Evolutionary conservation across 2,888 invertebrate species (phyloP).

Genomic region (Cepaea hortensis): DNA sequence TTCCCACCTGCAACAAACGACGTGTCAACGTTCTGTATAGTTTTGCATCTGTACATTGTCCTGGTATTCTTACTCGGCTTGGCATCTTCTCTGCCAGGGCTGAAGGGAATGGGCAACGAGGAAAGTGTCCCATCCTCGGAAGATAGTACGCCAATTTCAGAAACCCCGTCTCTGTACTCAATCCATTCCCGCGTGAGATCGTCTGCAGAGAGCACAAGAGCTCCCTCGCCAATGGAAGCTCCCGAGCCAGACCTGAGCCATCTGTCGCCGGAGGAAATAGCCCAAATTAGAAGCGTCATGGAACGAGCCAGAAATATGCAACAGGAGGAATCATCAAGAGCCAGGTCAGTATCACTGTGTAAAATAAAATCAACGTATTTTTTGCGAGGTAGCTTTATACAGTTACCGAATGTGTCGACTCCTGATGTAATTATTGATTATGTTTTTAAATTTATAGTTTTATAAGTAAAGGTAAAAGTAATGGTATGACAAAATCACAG

Average conservation of each 20-base stretch:
- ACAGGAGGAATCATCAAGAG: conserved; percentile 68
- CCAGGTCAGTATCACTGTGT: conserved; percentile 62
- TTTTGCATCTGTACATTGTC: not conserved
- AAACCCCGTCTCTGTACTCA: conserved; percentile 67
- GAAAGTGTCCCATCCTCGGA: conserved; percentile 53
- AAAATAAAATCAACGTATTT: too few relatives aligned
- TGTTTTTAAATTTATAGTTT: too few relatives aligned
- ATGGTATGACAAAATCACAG: too few relatives aligned
- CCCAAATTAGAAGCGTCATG: conserved; percentile 81
- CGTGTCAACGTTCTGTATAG: conserved; percentile 23
- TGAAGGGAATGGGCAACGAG: conserved; percentile 55
- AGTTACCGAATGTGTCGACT: too few relatives aligned
- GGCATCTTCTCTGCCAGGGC: not conserved
- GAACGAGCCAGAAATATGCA: conserved; percentile 79
- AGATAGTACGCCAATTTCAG: conserved; percentile 61
- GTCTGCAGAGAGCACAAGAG: conserved; percentile 65
- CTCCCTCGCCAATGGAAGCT: conserved; percentile 71
- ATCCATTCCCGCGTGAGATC: conserved; percentile 63
- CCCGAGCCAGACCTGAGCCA: conserved; percentile 80
- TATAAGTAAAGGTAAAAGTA: too few relatives aligned
- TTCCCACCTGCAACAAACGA: not conserved
- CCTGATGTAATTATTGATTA: too few relatives aligned
- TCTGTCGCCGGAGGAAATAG: conserved; percentile 80
- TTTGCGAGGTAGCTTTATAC: too few relatives aligned
- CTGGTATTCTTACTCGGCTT: not conserved